Evolutionary conservation across 2,888 invertebrate genomes (phyloP).

Genomic region (Corbicula japonica): DNA sequence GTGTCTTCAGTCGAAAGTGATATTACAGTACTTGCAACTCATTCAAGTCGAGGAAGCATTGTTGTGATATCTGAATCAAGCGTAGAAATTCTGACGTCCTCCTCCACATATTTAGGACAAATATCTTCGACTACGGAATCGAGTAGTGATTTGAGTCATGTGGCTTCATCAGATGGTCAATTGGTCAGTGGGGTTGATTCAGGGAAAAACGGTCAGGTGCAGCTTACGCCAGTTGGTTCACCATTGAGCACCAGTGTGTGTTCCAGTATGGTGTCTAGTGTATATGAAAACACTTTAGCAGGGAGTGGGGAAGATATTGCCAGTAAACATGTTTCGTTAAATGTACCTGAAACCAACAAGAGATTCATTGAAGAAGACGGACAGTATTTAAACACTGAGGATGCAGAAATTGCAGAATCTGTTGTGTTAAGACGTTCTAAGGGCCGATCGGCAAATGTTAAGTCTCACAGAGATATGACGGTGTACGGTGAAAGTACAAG

Average conservation of each 20-base stretch:
- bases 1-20: constrained; percentile 88
- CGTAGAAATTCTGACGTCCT: neutral
- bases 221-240: constrained; percentile 74
- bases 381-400: too few species aligned
- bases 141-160: neutral
- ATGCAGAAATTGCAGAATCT: constrained; percentile 15
- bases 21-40: constrained; percentile 90
- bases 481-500: constrained; percentile 5
- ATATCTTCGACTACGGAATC: neutral
- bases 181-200: constrained; percentile 7
- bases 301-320: constrained; percentile 43
- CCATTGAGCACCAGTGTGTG: constrained; percentile 81
- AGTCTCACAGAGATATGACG: constrained; percentile 30
- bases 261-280: constrained; percentile 83
- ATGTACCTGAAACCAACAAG: neutral
- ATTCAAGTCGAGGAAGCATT: constrained; percentile 87
- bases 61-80: constrained; percentile 10
- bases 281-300: constrained; percentile 79
- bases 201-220: constrained; percentile 41
- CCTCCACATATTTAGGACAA: neutral
- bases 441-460: constrained; percentile 20
- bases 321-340: neutral
- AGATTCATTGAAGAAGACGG: too few species aligned
- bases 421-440: constrained; percentile 6
- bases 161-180: neutral